Percentiles rank a stretch among this genome's conserved stretches.
Evolutionary conservation across 2,113 vertebrate species (phyloP).

Genomic region (Eupsittula cactorum): DNA sequence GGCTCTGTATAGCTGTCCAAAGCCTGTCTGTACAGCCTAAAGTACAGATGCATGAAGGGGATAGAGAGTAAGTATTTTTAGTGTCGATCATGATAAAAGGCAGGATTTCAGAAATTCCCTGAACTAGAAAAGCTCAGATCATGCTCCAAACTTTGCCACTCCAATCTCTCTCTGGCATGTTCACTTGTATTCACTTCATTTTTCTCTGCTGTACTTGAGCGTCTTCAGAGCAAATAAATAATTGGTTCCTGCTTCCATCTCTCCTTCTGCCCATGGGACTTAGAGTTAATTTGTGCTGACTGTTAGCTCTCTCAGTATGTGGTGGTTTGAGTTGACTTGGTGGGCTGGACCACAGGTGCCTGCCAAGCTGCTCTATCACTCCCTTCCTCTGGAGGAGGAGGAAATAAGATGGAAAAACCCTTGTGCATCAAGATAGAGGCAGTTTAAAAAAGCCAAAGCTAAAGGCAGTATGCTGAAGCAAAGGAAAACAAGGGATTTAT

Average conservation of each 20-base stretch:
- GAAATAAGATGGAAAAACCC: not conserved
- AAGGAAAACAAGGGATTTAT: not conserved
- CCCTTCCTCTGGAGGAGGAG: not conserved
- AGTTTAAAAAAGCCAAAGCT: not conserved
- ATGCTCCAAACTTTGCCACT: not conserved
- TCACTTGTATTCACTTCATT: conserved; percentile 3
- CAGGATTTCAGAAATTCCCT: not conserved
- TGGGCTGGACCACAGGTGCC: not conserved
- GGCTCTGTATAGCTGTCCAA: not conserved
- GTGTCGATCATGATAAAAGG: not conserved
- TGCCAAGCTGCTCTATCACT: not conserved
- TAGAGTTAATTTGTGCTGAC: conserved; percentile 51
- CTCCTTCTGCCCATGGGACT: conserved; percentile 7
- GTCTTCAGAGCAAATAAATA: conserved; percentile 54
- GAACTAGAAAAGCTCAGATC: not conserved
- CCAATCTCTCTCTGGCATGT: not conserved
- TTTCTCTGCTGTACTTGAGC: conserved; percentile 31
- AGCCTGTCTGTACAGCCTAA: not conserved
- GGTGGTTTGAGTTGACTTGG: not conserved
- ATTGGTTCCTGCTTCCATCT: conserved; percentile 44
- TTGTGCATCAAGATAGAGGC: not conserved
- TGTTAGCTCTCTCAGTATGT: conserved; percentile 4
- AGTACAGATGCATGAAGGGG: not conserved
- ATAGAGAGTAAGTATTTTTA: not conserved
- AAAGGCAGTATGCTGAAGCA: not conserved